Evolutionary conservation across 2,797 vertebrate genomes (phyloP), one percentile per base, ranked within the genome.

Genomic region (Urophycis tenuis): DNA sequence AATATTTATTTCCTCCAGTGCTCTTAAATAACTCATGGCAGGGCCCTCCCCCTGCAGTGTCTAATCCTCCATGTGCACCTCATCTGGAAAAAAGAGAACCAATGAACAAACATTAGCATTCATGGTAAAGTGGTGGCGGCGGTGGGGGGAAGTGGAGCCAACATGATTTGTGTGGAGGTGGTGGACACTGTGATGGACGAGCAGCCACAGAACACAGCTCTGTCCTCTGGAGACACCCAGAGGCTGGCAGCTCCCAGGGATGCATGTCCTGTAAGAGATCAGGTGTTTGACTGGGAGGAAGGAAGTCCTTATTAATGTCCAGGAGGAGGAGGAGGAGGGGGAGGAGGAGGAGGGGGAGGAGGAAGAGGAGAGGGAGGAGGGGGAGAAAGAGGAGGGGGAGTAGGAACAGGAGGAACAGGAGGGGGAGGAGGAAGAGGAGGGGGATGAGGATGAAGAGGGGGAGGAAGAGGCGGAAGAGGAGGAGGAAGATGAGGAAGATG

Each of bases 201-300:
- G 83, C 84, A 88, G 88, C 79, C 81, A 78, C 76, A 86, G 84
- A 89, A 87, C 86, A 89, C 83, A 88, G 79, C 80, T 85, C 33
- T 79, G 86, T 87, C 78, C 85, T 88, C 69, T 32, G 69, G 69
- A 71, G 69, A 80, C 76, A 76, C 81, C 74, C 73, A 29, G 45
- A 36, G 80, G 79, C 89, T 90, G 91, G 85, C 89, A 91, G 85
- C 85, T 85, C 80, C 84, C 83, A 91, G 82, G 88, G 91, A 91
- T 92, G 90, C 87, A 82, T 89, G 85, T 82, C 79, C 83, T 84
- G 87, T 91, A 89, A 91, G 86, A 88, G 89, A 90, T 90, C 90
- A 91, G 89, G 88, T 90, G 92, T 92, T 92, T 89, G 88, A 92
- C 88, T 93, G 91, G 88, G 85, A 91, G 91, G 91, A 93, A 93